Evolutionary conservation across 2,113 vertebrate genomes (phyloP), one percentile per base, ranked within the genome.

Genomic region (Stigmatopora nigra): DNA sequence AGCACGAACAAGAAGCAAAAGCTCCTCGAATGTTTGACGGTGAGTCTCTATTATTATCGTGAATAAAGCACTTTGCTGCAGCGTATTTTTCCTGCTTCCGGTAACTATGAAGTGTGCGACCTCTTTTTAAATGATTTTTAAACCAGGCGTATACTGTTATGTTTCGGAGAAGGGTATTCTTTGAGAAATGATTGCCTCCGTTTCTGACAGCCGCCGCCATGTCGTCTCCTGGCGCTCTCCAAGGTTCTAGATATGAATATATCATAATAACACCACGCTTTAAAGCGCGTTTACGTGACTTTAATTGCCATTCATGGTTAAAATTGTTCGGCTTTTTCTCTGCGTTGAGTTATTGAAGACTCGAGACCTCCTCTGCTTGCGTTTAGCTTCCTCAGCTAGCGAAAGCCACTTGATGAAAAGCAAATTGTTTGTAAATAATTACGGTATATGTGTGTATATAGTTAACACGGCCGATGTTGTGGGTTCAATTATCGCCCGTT

Each of bases 191-290:
- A 17, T 0, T 52, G 1, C 45, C 7, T 59, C 70, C 36, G 12
- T 52, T 63, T 69, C 25, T 65, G 68, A 58, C 69, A 65, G 3
- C 58, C 36, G 68, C 73, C 78, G 78, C 86, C 68, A 48, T 72
- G 57, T 76, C 79, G 62, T 72, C 78, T 75, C 41, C 47, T 1
- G 78, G 77, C 84, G 78, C 87, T 88, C 36, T 87, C 87, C 85
- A 68, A 70, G 85, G 87, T 88, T 0, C 87, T 88, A 84, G 82
- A 84, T 81, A 17, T 51, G n/a, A 69, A 12, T 17, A 10, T 7
- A 0, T 2, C 8, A 11, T 46, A 13, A 17, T 20, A 7, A 60
- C 41, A 19, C 19, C 4, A 31, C 60, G 72, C 1, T 3, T 5
- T 0, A 3, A 11, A 19, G 15, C 0, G 19, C 13, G 1, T 49